These are phyloP conservation scores for Rhagonycha fulva DNA, from an alignment of 2,888 invertebrate species.

Conservation along the genomic window DNA sequence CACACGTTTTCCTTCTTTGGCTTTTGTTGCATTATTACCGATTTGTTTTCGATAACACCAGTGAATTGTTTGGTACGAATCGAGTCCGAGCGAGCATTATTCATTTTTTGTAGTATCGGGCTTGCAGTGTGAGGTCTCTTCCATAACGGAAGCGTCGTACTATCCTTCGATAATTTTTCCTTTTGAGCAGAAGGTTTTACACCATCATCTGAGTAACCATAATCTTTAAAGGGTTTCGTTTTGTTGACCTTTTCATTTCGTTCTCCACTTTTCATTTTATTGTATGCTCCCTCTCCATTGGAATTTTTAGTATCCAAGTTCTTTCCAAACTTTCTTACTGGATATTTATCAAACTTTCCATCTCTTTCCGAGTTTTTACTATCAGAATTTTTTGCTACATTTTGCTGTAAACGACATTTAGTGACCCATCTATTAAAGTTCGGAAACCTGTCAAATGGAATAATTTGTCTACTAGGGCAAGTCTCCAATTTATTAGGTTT, in stretches of 20 bases:
- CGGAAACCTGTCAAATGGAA: neutral
- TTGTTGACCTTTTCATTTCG: neutral
- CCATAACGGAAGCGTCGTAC: neutral
- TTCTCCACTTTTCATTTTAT: neutral
- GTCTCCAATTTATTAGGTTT: neutral
- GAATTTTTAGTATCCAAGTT: neutral
- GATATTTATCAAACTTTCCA: neutral
- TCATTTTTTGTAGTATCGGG: neutral
- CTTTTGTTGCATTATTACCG: neutral
- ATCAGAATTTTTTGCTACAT: neutral
- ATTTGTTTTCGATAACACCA: neutral
- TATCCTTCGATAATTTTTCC: neutral
- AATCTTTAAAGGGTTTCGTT: neutral
- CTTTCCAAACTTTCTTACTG: neutral
- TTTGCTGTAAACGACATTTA: neutral
- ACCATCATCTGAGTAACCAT: neutral
- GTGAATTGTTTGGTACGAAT: no score
- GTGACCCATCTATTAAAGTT: neutral
- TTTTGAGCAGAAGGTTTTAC: neutral
- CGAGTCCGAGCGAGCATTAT: neutral
- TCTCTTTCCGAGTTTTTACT: neutral
- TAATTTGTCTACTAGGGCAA: neutral
- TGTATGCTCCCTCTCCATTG: neutral
- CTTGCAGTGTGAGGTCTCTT: neutral
- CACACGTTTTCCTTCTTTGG: neutral